These are phyloP conservation scores for Xyrichtys novacula DNA, from an alignment of 2,797 vertebrate species.

Conservation along the genomic window DNA sequence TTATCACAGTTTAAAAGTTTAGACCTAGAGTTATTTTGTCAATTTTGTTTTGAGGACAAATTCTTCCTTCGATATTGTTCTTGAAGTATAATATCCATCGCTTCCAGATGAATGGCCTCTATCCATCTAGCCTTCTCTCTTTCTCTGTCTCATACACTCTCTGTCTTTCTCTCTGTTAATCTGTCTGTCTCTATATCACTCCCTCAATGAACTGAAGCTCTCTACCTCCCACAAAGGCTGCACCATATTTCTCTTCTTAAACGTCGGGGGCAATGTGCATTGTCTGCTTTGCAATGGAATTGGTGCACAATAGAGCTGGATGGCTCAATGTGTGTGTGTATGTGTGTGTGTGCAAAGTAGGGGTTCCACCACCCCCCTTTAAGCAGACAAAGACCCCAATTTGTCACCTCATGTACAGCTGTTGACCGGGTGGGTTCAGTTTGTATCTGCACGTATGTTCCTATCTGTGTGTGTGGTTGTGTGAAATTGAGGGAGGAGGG, in stretches of 20 bases:
- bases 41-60: slow-evolving; percentile 11
- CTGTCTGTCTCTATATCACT: slow-evolving; percentile 80
- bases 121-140: slow-evolving; percentile 43
- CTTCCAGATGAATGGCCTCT: slow-evolving; percentile 24
- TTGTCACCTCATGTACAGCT: slow-evolving; percentile 85
- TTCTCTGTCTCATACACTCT: slow-evolving; percentile 68
- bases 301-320: slow-evolving; percentile 68
- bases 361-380: slow-evolving; percentile 75
- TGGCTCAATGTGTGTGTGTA: slow-evolving; percentile 56
- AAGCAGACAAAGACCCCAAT: slow-evolving; percentile 83
- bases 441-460: slow-evolving; percentile 66
- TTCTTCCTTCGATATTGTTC: slow-evolving; percentile 18
- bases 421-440: slow-evolving; percentile 77
- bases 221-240: slow-evolving; percentile 83
- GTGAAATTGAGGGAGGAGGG: slow-evolving; percentile 56
- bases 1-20: slow-evolving; percentile 34
- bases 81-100: slow-evolving; percentile 27
- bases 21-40: background rate
- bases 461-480: slow-evolving; percentile 46
- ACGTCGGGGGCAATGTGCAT: slow-evolving; percentile 68
- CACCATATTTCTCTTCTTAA: slow-evolving; percentile 82
- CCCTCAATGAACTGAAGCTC: slow-evolving; percentile 81
- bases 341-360: slow-evolving; percentile 56
- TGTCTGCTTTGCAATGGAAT: slow-evolving; percentile 73
- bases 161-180: slow-evolving; percentile 77